Evolutionary conservation across 2,888 invertebrate genomes (phyloP).

Genomic region (Teleiodes luculella): DNA sequence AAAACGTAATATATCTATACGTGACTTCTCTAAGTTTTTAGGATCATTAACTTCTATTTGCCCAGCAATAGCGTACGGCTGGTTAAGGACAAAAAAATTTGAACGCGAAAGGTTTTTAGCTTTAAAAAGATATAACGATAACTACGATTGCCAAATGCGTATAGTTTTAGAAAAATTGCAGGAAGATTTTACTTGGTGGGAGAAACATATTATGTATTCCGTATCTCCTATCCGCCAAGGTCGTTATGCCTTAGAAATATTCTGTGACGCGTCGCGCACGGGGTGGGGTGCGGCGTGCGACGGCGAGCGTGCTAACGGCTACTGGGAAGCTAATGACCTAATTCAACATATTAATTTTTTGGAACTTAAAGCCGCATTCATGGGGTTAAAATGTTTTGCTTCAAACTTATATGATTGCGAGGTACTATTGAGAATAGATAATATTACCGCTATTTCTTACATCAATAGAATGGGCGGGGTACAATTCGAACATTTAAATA

Average conservation of each 20-base stretch:
- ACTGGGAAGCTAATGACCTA: slow-evolving; percentile 8
- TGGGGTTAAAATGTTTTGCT: slow-evolving; percentile 19
- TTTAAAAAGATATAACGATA: neutral
- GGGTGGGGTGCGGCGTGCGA: slow-evolving; percentile 18
- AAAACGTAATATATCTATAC: neutral
- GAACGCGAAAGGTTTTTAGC: slow-evolving; percentile 9
- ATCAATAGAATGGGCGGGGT: slow-evolving; percentile 11
- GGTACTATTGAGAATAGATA: slow-evolving; percentile 18
- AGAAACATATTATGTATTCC: neutral
- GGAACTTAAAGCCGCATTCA: slow-evolving; percentile 16
- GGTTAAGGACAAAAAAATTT: slow-evolving; percentile 13
- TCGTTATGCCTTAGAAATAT: slow-evolving; percentile 15
- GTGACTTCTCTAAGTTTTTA: slow-evolving; percentile 4
- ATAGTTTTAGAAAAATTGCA: too few species aligned
- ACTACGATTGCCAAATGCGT: neutral
- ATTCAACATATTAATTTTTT: slow-evolving; percentile 18
- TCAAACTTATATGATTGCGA: slow-evolving; percentile 4
- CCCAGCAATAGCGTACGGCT: slow-evolving; percentile 15
- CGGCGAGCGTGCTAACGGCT: slow-evolving; percentile 6
- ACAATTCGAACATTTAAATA: neutral
- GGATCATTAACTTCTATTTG: slow-evolving; percentile 11
- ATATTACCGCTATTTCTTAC: slow-evolving; percentile 18
- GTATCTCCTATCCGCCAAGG: neutral
- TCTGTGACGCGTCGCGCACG: slow-evolving; percentile 14
- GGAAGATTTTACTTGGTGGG: slow-evolving; percentile 11